Evolutionary conservation across 2,113 vertebrate genomes (phyloP).

Genomic region (Rafetus swinhoei): DNA sequence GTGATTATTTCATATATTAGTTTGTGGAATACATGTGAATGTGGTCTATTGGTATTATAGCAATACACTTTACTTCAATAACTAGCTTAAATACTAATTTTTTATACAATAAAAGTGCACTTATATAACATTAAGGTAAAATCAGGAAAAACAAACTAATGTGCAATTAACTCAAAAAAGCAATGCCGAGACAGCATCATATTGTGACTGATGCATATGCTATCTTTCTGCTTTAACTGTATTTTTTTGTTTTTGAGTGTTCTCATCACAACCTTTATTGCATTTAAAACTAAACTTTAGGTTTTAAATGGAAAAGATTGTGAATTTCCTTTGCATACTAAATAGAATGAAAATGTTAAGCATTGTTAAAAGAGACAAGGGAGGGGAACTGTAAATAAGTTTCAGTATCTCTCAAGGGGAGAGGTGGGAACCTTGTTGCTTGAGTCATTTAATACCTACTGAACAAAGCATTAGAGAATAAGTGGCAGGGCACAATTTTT

Average conservation of each 20-base stretch:
- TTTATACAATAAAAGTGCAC: conserved; percentile 39
- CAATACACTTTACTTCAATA: conserved; percentile 28
- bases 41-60: conserved; percentile 24
- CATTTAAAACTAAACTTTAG: conserved; percentile 28
- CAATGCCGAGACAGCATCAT: fast-evolving
- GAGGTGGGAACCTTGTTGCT: conserved; percentile 57
- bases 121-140: conserved; percentile 46
- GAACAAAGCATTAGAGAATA: conserved; percentile 68
- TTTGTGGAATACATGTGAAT: conserved; percentile 38
- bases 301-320: too few species aligned
- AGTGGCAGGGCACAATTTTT: conserved; percentile 32
- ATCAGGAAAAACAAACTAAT: conserved; percentile 8
- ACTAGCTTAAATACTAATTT: conserved; percentile 24
- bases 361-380: conserved; percentile 18
- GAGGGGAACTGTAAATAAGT: conserved; percentile 5
- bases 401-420: conserved; percentile 42
- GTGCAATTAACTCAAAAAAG: not conserved
- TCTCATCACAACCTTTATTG: not conserved
- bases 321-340: not conserved
- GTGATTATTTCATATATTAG: not conserved
- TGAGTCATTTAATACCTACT: conserved; percentile 65
- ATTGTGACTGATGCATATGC: conserved; percentile 13
- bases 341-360: conserved; percentile 41
- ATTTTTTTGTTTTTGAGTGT: not conserved
- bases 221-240: conserved; percentile 33